Evolutionary conservation across 2,113 vertebrate species (phyloP).

Genomic region (Atlantisia rogersi): DNA sequence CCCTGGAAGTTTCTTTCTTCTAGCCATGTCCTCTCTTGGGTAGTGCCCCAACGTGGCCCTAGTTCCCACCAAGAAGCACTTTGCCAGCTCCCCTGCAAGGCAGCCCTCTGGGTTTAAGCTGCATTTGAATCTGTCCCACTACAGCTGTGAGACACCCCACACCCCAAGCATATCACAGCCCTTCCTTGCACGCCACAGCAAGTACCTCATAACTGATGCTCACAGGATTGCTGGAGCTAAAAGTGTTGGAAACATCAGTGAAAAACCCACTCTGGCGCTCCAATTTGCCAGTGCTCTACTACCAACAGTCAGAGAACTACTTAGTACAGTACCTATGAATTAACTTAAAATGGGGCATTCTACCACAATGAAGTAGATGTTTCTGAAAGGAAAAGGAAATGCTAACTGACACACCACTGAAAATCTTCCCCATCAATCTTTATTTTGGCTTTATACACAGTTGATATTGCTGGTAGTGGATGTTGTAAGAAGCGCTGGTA

Average conservation of each 20-base stretch:
- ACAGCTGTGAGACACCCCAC: rapidly evolving
- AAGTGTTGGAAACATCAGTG: not conserved
- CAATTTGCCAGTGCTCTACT: not conserved
- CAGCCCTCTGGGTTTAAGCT: not conserved
- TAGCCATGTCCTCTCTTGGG: not conserved
- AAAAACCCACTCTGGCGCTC: not conserved
- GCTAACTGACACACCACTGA: not conserved
- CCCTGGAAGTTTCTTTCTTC: not conserved
- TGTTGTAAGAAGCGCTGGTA: not conserved
- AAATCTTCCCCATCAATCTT: not conserved
- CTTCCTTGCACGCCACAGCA: rapidly evolving
- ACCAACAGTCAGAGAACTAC: not conserved
- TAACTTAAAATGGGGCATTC: not conserved
- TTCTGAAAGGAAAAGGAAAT: not conserved
- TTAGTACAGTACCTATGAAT: not conserved
- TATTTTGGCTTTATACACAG: not conserved
- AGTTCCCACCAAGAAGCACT: rapidly evolving
- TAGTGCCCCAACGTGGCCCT: too few species aligned
- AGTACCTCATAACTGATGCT: not conserved
- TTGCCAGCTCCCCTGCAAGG: rapidly evolving
- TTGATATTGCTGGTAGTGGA: not conserved
- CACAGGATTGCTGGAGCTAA: not conserved
- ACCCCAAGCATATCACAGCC: not conserved
- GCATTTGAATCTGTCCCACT: rapidly evolving
- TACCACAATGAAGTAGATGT: not conserved